phyloP scores from a whole-genome alignment of 2,797 vertebrate species.

The Poecilia gillii region DNA sequence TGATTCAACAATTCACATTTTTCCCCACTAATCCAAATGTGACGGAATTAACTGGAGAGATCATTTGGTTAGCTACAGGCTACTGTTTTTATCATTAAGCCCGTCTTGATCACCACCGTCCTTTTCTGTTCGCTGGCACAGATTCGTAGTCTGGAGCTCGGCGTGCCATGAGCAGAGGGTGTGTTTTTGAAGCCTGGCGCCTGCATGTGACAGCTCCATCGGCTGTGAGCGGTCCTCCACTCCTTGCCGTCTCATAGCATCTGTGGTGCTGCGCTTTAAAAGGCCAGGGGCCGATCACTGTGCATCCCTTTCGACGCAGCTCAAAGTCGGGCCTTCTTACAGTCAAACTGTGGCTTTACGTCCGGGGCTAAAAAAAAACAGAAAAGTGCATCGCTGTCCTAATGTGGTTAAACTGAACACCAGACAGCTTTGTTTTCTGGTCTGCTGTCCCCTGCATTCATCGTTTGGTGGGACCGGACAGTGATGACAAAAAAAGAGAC shows the following conservation, averaged over 20 bases:
- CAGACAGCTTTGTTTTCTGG: conserved; percentile 35
- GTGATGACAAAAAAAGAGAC: background rate
- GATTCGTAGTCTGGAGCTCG: conserved; percentile 57
- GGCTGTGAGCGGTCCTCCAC: conserved; percentile 61
- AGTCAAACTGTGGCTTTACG: conserved; percentile 35
- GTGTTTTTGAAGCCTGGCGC: conserved; percentile 70
- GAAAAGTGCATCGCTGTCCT: conserved; percentile 20
- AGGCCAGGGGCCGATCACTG: conserved; percentile 70
- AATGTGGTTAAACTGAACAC: conserved; percentile 50
- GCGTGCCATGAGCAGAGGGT: conserved; percentile 64
- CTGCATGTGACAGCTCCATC: conserved; percentile 80
- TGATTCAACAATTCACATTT: conserved; percentile 66
- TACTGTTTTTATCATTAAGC: conserved; percentile 73
- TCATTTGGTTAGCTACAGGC: conserved; percentile 72
- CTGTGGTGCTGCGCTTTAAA: conserved; percentile 73
- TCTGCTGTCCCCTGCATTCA: conserved; percentile 10
- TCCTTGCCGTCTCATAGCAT: conserved; percentile 74
- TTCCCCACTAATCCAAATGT: conserved; percentile 57
- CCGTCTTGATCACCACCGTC: conserved; percentile 61
- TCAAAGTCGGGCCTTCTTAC: conserved; percentile 59
- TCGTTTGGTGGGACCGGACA: background rate
- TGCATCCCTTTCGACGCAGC: conserved; percentile 55
- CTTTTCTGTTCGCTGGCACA: conserved; percentile 59
- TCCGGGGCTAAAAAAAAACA: conserved; percentile 14
- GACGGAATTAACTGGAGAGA: conserved; percentile 67